Conservation (phyloP, 2,888 invertebrate genomes). For the Brenthis hecate region DNA sequence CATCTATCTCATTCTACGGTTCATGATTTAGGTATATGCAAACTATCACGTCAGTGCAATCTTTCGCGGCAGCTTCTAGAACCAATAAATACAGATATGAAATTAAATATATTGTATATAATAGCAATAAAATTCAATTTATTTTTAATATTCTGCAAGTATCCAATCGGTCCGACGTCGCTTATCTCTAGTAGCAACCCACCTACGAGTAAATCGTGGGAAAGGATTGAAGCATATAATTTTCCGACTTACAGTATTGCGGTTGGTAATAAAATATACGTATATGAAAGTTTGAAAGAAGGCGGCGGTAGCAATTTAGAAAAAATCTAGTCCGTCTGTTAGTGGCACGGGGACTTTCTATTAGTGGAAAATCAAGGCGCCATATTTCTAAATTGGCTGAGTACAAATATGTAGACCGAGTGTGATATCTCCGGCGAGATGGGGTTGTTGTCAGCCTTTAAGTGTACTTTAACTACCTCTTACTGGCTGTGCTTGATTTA, state of each 20-base stretch:
- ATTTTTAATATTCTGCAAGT: no score
- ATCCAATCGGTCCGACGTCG: no score
- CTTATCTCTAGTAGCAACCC: no score
- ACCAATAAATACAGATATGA: no score
- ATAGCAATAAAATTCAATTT: no score
- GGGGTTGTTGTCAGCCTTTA: neutral
- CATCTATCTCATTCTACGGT: no score
- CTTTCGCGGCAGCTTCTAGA: no score
- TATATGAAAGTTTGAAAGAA: conserved; percentile 37
- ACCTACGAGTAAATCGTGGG: neutral
- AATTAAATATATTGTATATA: no score
- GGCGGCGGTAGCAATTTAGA: conserved; percentile 36
- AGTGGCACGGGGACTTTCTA: conserved; percentile 43
- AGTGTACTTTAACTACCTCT: neutral
- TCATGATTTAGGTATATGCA: no score
- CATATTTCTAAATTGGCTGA: conserved; percentile 35
- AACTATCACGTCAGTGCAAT: no score
- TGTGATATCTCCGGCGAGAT: conserved; percentile 1
- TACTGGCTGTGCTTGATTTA: neutral
- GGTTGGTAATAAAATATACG: conserved; percentile 18
- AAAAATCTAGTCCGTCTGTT: conserved; percentile 43
- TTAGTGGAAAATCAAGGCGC: conserved; percentile 41
- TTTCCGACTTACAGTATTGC: conserved; percentile 1
- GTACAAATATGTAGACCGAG: conserved; percentile 1
- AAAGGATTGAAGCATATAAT: conserved; percentile 2